Conservation (phyloP, 2,888 invertebrate genomes). For the Neoscelio sp. region DNA sequence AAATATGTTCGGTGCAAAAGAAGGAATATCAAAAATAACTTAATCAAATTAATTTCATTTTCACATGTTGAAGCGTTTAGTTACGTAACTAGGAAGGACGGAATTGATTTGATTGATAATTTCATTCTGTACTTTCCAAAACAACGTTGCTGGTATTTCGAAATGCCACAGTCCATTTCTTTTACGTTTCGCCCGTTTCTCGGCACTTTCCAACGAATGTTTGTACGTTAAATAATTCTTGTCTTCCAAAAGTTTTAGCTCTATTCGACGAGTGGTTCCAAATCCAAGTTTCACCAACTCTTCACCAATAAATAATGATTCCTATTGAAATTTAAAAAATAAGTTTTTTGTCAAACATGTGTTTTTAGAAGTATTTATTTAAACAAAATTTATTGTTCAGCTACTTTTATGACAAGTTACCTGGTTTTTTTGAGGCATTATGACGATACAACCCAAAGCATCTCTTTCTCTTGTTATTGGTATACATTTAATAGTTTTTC, state of each 20-base stretch:
- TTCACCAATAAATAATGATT: constrained; percentile 84
- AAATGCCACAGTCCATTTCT: constrained; percentile 84
- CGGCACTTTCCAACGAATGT: constrained; percentile 82
- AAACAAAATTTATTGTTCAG: constrained; percentile 1
- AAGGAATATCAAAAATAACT: constrained; percentile 1
- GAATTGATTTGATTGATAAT: constrained; percentile 72
- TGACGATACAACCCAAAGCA: constrained; percentile 83
- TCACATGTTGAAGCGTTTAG: constrained; percentile 68
- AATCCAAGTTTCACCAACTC: constrained; percentile 84
- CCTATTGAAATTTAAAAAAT: constrained; percentile 71
- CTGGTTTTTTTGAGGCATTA: constrained; percentile 77
- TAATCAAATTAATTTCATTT: background rate
- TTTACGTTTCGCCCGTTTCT: constrained; percentile 83
- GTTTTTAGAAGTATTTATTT: background rate
- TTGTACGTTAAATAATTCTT: constrained; percentile 81
- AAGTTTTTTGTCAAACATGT: constrained; percentile 5
- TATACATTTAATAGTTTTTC: constrained; percentile 83
- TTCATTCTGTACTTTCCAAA: constrained; percentile 75
- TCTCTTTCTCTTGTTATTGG: constrained; percentile 83
- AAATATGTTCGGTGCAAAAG: too few relatives aligned
- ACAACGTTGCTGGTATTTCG: constrained; percentile 79
- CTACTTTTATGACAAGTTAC: constrained; percentile 70
- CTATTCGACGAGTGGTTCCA: constrained; percentile 71
- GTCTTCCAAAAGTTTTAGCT: constrained; percentile 77
- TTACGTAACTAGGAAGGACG: constrained; percentile 66